A percentile compares a stretch with the other conserved stretches of the same genome.
phyloP scores from a whole-genome alignment of 2,113 vertebrate species.

The Morone chrysops region DNA sequence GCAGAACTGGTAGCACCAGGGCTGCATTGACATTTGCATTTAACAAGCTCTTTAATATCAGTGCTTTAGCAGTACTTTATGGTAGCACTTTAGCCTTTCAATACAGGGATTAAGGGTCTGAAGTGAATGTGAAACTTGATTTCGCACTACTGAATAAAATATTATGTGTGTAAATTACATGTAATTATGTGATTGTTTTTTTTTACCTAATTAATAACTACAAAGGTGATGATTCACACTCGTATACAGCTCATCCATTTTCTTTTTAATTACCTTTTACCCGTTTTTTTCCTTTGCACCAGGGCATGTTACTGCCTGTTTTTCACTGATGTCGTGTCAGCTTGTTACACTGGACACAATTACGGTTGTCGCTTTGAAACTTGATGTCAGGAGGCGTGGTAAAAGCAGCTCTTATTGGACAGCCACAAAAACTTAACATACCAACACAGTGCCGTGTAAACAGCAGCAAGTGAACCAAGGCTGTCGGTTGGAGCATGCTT shows the following conservation, averaged over 20 bases:
- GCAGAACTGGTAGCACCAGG: conserved; percentile 18
- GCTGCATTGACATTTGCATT: not conserved
- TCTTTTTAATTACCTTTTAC: not conserved
- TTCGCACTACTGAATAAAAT: not conserved
- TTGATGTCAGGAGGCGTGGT: not conserved
- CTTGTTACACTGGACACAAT: conserved; percentile 2
- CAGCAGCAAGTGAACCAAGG: not conserved
- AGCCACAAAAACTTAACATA: not conserved
- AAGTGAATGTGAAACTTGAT: not conserved
- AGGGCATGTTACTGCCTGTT: conserved; percentile 3
- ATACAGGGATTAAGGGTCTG: not conserved
- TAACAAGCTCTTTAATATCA: not conserved
- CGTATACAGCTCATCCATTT: not conserved
- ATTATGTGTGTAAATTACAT: not conserved
- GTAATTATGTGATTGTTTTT: not conserved
- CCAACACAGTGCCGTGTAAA: not conserved
- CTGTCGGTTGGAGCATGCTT: not conserved
- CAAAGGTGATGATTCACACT: not conserved
- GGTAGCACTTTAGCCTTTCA: not conserved
- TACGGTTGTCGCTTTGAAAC: not conserved
- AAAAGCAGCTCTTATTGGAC: not conserved
- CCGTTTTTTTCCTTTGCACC: not conserved
- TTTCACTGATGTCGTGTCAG: not conserved
- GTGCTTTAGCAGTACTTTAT: not conserved
- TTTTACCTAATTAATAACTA: not conserved